Evolutionary conservation across 2,888 invertebrate species (phyloP), one percentile per base, ranked within the genome.

Genomic region (Monoplex corrugatus): DNA sequence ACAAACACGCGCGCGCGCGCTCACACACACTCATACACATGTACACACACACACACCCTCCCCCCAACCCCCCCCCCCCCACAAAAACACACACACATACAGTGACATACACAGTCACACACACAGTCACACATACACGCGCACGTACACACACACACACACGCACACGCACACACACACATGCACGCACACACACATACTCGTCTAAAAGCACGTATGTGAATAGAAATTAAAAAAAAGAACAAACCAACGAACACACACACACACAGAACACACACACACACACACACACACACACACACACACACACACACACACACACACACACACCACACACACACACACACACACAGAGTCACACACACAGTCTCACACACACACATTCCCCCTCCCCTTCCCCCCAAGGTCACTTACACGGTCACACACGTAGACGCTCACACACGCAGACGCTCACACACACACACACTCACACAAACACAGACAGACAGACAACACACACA

Each of bases 21-120:
- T 16, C 82, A 82, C 43, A 82, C 82, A 82, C 19, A 82, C 82
- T n/a, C n/a, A n/a, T n/a, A n/a, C n/a, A n/a, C n/a, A n/a, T n/a
- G n/a, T n/a, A n/a, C n/a, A n/a, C n/a, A n/a, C n/a, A n/a, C n/a
- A n/a, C n/a, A n/a, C n/a, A n/a, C n/a, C n/a, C n/a, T n/a, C n/a
- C n/a, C n/a, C n/a, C n/a, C n/a, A n/a, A n/a, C n/a, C n/a, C n/a
- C n/a, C n/a, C n/a, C n/a, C n/a, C n/a, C n/a, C n/a, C n/a, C n/a
- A n/a, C n/a, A n/a, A n/a, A n/a, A n/a, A n/a, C n/a, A n/a, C n/a
- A n/a, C n/a, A n/a, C n/a, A n/a, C n/a, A n/a, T n/a, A n/a, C n/a
- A n/a, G n/a, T n/a, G n/a, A n/a, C n/a, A n/a, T n/a, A n/a, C n/a
- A n/a, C n/a, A n/a, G n/a, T n/a, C n/a, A n/a, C n/a, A n/a, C n/a